Conservation (phyloP, 2,797 vertebrate species). For the Merluccius polli region DNA sequence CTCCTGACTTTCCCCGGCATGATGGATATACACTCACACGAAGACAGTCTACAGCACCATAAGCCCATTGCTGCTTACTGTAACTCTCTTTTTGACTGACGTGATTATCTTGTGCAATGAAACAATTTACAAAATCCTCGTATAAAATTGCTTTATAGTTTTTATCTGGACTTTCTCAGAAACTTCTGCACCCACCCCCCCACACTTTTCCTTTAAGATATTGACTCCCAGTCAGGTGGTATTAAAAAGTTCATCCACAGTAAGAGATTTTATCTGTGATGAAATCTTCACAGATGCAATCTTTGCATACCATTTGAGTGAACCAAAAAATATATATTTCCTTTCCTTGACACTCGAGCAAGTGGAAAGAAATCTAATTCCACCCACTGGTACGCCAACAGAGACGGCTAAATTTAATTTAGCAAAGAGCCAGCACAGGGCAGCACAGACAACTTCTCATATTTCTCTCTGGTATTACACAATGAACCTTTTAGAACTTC, state of each 20-base stretch:
- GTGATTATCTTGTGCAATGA: not conserved
- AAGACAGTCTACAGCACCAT: not conserved
- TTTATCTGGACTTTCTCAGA: not conserved
- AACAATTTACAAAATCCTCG: not conserved
- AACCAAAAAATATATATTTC: constrained; percentile 9
- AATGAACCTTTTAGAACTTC: constrained; percentile 19
- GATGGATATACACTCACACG: not conserved
- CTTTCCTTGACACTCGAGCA: constrained; percentile 47
- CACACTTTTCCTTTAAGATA: constrained; percentile 29
- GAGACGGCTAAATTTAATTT: constrained; percentile 55
- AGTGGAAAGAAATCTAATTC: constrained; percentile 58
- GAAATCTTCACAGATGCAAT: constrained; percentile 28
- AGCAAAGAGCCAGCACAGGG: constrained; percentile 40
- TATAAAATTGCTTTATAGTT: not conserved
- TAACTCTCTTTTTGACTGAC: not conserved
- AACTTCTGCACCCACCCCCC: constrained; percentile 4
- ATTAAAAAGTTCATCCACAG: constrained; percentile 19
- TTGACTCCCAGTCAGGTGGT: constrained; percentile 37
- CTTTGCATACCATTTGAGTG: constrained; percentile 29
- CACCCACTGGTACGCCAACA: constrained; percentile 45
- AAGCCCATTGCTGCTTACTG: not conserved
- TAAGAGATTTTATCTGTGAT: constrained; percentile 27
- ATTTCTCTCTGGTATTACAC: constrained; percentile 19
- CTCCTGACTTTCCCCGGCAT: not conserved
- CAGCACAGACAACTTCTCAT: constrained; percentile 18